These are phyloP conservation scores for Pholis gunnellus DNA, from an alignment of 2,113 vertebrate species.

Conservation along the genomic window DNA sequence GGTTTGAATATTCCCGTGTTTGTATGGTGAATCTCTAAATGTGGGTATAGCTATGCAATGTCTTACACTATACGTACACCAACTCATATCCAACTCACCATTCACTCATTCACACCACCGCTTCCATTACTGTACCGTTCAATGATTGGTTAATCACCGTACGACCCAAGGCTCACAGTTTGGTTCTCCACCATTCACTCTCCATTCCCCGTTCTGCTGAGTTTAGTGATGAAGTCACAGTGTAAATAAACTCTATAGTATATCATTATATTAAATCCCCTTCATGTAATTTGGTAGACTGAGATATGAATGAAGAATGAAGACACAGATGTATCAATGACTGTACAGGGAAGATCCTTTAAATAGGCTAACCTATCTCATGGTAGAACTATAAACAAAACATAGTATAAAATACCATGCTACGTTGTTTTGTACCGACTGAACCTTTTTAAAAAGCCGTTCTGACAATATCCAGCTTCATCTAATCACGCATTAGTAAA, in stretches of 20 bases:
- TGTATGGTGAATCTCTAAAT: neutral
- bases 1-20: neutral
- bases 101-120: neutral
- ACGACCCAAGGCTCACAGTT: neutral
- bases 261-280: neutral
- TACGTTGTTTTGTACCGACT: neutral
- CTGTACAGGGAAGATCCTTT: neutral
- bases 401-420: neutral
- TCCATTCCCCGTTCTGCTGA: neutral
- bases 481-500: neutral
- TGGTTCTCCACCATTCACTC: neutral
- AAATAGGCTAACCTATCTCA: neutral
- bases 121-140: neutral
- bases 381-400: neutral
- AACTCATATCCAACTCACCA: neutral
- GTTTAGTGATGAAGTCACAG: neutral
- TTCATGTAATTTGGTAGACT: neutral
- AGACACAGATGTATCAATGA: neutral
- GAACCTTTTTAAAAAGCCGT: neutral
- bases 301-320: conserved; percentile 4
- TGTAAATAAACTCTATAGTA: neutral
- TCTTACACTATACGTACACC: neutral
- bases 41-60: neutral
- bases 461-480: neutral
- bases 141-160: neutral